Base-by-base conservation (phyloP, 2,888 invertebrate species). In the Mystacides longicornis region DNA sequence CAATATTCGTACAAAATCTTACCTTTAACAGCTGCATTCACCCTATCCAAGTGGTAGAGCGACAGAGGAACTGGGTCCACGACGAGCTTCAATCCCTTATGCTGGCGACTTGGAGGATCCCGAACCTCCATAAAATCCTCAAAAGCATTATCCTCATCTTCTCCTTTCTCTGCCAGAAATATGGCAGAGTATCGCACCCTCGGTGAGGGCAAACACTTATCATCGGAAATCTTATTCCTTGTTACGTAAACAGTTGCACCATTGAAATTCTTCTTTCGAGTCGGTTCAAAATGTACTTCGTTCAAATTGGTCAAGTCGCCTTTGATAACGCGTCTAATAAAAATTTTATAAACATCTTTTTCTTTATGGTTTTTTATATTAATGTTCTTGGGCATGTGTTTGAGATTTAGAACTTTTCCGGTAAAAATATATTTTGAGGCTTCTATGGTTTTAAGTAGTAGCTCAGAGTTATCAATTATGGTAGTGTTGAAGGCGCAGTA, bases 21-120 rank as follows among this genome's bases (percentile, higher is more conserved):
- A 79, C 79, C 79, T 78, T 77, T 77, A 23, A 78, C 77, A 63
- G 77, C 77, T 47, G 78, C 77, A 63, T 78, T 77, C 52, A 79
- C 69, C 65, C 76, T 70, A 60, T 78, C 78, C 64, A 79, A 68
- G 65, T 78, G 77, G 62, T 76, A 76, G 23, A 79, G 69, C 2
- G 77, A 77, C 61, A 79, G 66, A 3, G 78, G 76, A 58, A 79
- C 73, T n/a, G 78, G 79, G 62, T 76, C 77, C 18, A 75, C 74
- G 48, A 75, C 62, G 45, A 76, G 65, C 37, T 69, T 69, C 23
- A 77, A 66, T 2, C 73, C 71, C 9, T 70, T 57, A 47, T 71
- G 67, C 11, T 67, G 64, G 57, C 70, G 49, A n/a, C 49, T 69
- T 49, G 64, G 62, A 9, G 51, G 54, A 20, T 54, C 51, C n/a